phyloP scores from a whole-genome alignment of 2,888 invertebrate genomes.

The Odiellus spinosus region DNA sequence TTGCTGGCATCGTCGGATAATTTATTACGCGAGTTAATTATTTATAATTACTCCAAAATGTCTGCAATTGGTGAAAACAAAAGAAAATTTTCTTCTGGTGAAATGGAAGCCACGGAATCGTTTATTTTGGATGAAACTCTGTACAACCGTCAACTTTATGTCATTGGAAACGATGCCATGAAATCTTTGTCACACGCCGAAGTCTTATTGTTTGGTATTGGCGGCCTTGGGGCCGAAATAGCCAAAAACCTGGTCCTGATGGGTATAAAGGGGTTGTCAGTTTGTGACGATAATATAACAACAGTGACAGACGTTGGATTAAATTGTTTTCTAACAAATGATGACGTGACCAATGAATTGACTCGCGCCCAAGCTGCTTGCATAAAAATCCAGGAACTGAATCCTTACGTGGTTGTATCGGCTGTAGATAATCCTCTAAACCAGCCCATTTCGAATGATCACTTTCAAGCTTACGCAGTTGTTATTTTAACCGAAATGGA shows the following conservation, averaged over 20 bases:
- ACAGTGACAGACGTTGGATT: background rate
- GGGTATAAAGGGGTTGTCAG: background rate
- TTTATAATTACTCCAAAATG: too few species aligned
- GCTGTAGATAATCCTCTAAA: background rate
- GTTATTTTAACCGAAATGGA: background rate
- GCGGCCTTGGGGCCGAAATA: background rate
- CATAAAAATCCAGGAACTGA: background rate
- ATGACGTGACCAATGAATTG: background rate
- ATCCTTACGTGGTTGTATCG: background rate
- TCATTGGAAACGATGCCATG: background rate
- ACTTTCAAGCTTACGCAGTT: background rate
- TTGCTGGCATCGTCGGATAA: too few species aligned
- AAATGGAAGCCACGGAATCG: too few species aligned
- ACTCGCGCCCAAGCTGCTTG: too few species aligned
- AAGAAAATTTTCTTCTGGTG: too few species aligned
- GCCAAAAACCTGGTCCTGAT: background rate
- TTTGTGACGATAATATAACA: background rate
- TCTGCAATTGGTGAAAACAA: too few species aligned
- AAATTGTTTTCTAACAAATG: background rate
- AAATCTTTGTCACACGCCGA: background rate
- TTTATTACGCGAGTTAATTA: too few species aligned
- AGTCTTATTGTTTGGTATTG: background rate
- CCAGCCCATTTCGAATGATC: background rate
- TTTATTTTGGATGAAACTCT: background rate
- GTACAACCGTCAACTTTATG: background rate